phyloP scores from a whole-genome alignment of 2,888 invertebrate species.

The Loripinus fragilis region DNA sequence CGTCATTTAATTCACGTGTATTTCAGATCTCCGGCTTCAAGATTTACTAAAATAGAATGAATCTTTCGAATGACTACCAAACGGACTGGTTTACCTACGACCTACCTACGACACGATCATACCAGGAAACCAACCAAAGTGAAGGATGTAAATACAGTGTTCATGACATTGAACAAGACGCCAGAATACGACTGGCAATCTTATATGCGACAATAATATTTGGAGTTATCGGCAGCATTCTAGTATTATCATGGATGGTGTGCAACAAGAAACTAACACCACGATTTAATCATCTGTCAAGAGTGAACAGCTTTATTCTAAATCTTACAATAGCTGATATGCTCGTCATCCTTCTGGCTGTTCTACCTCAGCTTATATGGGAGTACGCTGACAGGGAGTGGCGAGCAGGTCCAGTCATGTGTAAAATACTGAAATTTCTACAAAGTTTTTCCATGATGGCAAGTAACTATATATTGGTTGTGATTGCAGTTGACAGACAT shows the following conservation, averaged over 20 bases:
- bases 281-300: slow-evolving; percentile 78
- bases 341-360: slow-evolving; percentile 78
- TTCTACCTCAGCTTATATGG: slow-evolving; percentile 81
- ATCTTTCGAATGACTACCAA: background rate
- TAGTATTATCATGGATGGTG: slow-evolving; percentile 80
- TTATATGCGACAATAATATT: slow-evolving; percentile 75
- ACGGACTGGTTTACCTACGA: background rate
- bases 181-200: slow-evolving; percentile 66
- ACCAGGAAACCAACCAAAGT: too few species aligned
- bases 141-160: slow-evolving; percentile 45
- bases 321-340: slow-evolving; percentile 82
- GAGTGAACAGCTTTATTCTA: slow-evolving; percentile 81
- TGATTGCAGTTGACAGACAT: slow-evolving; percentile 83
- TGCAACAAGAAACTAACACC: slow-evolving; percentile 75
- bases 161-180: slow-evolving; percentile 76
- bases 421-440: slow-evolving; percentile 81
- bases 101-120: background rate
- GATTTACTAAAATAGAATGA: too few species aligned
- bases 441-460: slow-evolving; percentile 82
- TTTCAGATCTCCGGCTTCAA: too few species aligned
- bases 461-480: slow-evolving; percentile 82
- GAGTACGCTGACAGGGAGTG: slow-evolving; percentile 79
- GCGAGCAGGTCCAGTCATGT: slow-evolving; percentile 81
- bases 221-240: slow-evolving; percentile 75
- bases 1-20: too few species aligned